phyloP scores from a whole-genome alignment of 2,888 invertebrate species.

The Lumbricus terrestris region DNA sequence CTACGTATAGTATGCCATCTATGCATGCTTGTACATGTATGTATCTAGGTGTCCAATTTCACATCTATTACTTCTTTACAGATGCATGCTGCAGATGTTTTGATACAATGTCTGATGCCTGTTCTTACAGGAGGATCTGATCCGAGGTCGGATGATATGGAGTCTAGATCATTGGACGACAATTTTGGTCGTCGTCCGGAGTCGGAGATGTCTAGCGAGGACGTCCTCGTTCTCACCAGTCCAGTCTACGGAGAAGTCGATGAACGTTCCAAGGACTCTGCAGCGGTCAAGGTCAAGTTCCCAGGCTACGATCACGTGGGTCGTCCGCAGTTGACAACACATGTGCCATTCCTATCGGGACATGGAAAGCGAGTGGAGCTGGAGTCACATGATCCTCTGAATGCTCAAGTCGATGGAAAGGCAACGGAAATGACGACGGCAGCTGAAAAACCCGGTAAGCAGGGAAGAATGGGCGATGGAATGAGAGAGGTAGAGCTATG shows the following conservation, averaged over 20 bases:
- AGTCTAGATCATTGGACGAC: not conserved
- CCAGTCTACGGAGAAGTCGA: constrained; percentile 12
- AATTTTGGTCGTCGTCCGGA: not conserved
- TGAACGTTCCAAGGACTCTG: not conserved
- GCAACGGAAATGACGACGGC: not conserved
- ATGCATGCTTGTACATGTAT: not conserved
- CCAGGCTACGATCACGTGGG: not conserved
- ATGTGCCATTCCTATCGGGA: not conserved
- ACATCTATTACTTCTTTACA: no score
- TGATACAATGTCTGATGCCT: no score
- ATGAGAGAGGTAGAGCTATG: not conserved
- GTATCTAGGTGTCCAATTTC: no score
- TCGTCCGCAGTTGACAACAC: not conserved
- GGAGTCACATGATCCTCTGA: not conserved
- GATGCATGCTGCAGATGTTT: no score
- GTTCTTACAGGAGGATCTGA: not conserved
- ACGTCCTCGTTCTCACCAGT: not conserved
- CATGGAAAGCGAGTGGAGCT: not conserved
- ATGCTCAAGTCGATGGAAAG: not conserved
- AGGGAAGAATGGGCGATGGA: not conserved
- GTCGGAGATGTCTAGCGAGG: not conserved
- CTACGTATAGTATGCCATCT: no score
- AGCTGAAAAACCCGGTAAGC: not conserved
- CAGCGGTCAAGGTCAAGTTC: not conserved
- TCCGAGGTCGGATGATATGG: not conserved